Base-by-base conservation (phyloP, 2,113 vertebrate species). In the Axis porcinus region DNA sequence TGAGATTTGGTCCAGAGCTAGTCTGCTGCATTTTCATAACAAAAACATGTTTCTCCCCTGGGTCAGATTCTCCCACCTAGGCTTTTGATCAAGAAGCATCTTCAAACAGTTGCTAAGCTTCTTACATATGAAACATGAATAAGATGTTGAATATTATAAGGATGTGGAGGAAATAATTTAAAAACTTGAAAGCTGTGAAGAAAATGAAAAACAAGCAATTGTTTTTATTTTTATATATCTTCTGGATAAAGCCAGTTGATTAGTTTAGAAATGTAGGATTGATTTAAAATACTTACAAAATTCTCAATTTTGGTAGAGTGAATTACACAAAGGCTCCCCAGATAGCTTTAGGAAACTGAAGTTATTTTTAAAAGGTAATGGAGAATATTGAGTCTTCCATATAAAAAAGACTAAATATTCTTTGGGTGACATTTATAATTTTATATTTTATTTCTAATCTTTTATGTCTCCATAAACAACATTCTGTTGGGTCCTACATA, bases 211-310 rank as follows among this genome's bases (percentile, higher is more conserved):
- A 19, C n/a, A 76, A 94, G 23, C 12, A 84, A 79, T 36, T 87
- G 14, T 89, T 93, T 85, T 57, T n/a, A 89, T 95, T 90, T 95
- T 67, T 54, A 28, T 87, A 23, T 81, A 6, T 43, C 5, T 74
- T 97, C 19, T 94, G 91, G 47, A 89, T n/a, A 97, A 96, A 97
- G 30, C 16, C 9, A 52, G 11, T 92, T 96, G 40, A 21, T 90
- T 93, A 74, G 16, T 58, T 96, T 64, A 88, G 81, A n/a, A 85
- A 54, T 45, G n/a, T 85, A 85, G 82, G 90, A 81, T 70, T 58
- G 52, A 85, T n/a, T 92, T 84, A 90, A 96, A 84, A 87, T 85
- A 86, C 84, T 47, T 67, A 62, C 14, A 83, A 93, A 81, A 81
- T 90, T 89, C 10, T 93, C 74, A 82, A 7, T 89, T 58, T 82